Percentiles rank a stretch among this genome's conserved stretches.
phyloP scores from a whole-genome alignment of 1,140 invertebrate genomes.

The Matsumurasca onukii region DNA sequence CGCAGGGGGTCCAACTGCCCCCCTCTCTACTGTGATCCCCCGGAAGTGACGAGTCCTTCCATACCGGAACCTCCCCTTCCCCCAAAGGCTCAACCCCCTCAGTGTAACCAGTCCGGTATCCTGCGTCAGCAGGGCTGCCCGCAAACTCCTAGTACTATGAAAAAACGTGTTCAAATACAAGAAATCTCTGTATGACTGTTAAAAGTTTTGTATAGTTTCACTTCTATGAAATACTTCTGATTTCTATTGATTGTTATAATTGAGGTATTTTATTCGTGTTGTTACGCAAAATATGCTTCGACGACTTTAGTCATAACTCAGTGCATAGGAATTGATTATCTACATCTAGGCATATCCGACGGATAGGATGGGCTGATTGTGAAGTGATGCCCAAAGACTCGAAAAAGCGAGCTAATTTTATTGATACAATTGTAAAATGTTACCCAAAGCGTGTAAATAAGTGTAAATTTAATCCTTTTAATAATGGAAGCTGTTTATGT shows the following conservation, averaged over 20 bases:
- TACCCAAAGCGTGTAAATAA: no score
- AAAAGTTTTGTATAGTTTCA: neutral
- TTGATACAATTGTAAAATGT: no score
- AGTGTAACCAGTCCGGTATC: slow-evolving; percentile 31
- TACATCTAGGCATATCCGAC: slow-evolving; percentile 28
- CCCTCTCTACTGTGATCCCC: slow-evolving; percentile 45
- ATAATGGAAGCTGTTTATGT: no score
- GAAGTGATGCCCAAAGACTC: no score
- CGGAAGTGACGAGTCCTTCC: slow-evolving; percentile 53
- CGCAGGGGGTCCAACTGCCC: slow-evolving; percentile 47
- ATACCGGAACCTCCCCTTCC: slow-evolving; percentile 41
- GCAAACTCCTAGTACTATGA: slow-evolving; percentile 40
- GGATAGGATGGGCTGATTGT: no score
- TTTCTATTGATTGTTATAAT: slow-evolving; percentile 25
- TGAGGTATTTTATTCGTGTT: slow-evolving; percentile 29
- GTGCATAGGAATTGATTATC: slow-evolving; percentile 28
- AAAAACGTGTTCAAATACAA: slow-evolving; percentile 42
- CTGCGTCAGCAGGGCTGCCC: slow-evolving; percentile 36
- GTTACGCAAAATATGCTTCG: slow-evolving; percentile 14
- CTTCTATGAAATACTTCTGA: neutral
- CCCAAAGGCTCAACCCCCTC: slow-evolving; percentile 36
- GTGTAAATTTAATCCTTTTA: no score
- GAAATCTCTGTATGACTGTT: slow-evolving; percentile 41
- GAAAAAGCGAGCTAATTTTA: no score
- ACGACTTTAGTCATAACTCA: slow-evolving; percentile 27